Percentiles rank a stretch among this genome's conserved stretches.
Conservation (phyloP, 2,113 vertebrate genomes). For the Corapipo altera region DNA sequence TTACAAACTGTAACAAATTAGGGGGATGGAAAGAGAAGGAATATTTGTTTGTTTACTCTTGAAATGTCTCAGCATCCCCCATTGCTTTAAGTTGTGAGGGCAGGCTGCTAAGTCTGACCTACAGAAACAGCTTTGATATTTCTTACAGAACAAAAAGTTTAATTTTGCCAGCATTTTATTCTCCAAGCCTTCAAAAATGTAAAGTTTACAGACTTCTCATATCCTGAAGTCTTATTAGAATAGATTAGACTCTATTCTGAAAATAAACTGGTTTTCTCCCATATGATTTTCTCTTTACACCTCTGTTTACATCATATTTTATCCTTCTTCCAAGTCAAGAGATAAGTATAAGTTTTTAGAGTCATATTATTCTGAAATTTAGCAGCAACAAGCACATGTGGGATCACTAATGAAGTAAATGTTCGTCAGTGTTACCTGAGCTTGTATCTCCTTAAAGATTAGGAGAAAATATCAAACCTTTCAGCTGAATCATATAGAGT, state of each 20-base stretch:
- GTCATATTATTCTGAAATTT: background rate
- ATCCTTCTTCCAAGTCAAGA: background rate
- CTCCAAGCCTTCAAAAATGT: background rate
- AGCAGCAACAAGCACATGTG: background rate
- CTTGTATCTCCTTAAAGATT: background rate
- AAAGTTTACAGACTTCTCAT: background rate
- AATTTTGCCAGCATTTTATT: background rate
- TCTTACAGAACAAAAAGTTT: background rate
- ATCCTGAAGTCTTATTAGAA: background rate
- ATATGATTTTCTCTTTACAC: background rate
- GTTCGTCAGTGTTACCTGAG: background rate
- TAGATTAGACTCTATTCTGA: background rate
- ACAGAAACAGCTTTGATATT: background rate
- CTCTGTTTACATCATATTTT: background rate
- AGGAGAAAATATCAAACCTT: background rate
- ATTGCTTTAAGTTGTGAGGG: background rate
- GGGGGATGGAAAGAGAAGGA: background rate
- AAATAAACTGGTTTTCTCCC: background rate
- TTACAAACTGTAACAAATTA: background rate
- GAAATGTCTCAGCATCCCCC: background rate
- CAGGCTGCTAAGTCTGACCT: background rate
- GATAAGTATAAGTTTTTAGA: background rate
- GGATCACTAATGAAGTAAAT: background rate
- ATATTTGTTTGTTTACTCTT: background rate
- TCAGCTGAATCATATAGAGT: background rate